Percentiles rank a stretch among this genome's conserved stretches.
Evolutionary conservation across 2,113 vertebrate species (phyloP).

Genomic region (Phoenicopterus ruber): DNA sequence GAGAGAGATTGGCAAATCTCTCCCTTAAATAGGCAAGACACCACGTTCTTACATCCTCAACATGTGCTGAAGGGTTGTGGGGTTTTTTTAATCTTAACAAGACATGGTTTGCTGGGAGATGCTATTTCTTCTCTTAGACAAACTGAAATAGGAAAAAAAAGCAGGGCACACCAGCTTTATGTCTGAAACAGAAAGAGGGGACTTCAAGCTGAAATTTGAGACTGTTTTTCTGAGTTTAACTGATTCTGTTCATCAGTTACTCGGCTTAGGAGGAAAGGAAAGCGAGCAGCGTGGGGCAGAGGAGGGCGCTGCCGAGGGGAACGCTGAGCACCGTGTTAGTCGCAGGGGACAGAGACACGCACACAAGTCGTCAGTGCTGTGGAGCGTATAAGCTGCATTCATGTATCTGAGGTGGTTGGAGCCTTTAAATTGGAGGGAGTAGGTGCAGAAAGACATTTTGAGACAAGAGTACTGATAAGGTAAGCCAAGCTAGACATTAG

Average conservation of each 20-base stretch:
- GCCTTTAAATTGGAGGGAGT: background rate
- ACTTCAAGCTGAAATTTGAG: background rate
- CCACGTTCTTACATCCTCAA: background rate
- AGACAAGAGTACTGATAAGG: background rate
- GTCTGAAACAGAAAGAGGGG: background rate
- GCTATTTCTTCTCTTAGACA: background rate
- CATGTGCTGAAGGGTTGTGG: background rate
- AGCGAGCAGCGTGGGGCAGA: background rate
- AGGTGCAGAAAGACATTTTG: background rate
- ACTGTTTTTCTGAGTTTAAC: background rate
- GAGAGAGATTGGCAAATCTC: background rate
- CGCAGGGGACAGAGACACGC: background rate
- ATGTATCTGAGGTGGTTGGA: background rate
- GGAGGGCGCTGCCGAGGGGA: background rate
- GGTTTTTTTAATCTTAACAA: background rate
- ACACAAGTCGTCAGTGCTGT: background rate
- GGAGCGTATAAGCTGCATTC: background rate
- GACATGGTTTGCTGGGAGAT: background rate
- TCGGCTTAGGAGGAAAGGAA: background rate
- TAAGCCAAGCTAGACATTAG: background rate
- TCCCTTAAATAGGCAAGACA: background rate
- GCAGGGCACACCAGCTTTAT: background rate
- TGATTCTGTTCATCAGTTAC: background rate
- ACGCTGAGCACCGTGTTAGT: rapidly evolving
- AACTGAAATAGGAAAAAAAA: background rate